Conservation (phyloP, 2,888 invertebrate species). For the Hecatera dysodea region DNA sequence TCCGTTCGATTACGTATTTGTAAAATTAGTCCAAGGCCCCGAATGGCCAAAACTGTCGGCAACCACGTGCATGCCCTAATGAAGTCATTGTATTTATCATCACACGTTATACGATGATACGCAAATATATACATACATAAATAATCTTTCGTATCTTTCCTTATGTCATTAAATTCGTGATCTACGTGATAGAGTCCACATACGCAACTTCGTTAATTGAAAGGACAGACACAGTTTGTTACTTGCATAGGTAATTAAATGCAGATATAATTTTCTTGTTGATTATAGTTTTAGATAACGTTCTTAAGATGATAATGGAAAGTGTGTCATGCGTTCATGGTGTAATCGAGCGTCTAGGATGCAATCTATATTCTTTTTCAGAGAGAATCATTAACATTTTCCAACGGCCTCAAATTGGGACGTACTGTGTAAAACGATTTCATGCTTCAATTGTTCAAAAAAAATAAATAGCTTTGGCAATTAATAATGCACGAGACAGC, state of each 20-base stretch:
- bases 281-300: constrained; percentile 40
- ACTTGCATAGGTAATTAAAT: constrained; percentile 45
- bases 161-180: constrained; percentile 69
- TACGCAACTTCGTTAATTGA: constrained; percentile 64
- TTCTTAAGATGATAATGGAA: constrained; percentile 1
- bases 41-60: constrained; percentile 11
- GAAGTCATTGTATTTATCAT: constrained; percentile 49
- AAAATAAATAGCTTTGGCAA: constrained; percentile 57
- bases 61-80: constrained; percentile 49
- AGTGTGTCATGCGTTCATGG: constrained; percentile 27
- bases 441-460: constrained; percentile 65
- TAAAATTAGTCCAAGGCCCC: constrained; percentile 48
- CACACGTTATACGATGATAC: constrained; percentile 37
- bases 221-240: constrained; percentile 17
- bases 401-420: constrained; percentile 41
- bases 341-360: not conserved
- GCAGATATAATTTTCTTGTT: constrained; percentile 37
- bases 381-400: constrained; percentile 19
- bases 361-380: not conserved
- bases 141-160: constrained; percentile 72
- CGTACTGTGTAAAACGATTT: constrained; percentile 62
- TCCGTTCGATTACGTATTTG: constrained; percentile 32
- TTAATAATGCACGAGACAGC: constrained; percentile 69
- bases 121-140: constrained; percentile 51
- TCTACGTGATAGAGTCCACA: constrained; percentile 84